Evolutionary conservation across 2,888 invertebrate species (phyloP).

Genomic region (Heliconius aoede): DNA sequence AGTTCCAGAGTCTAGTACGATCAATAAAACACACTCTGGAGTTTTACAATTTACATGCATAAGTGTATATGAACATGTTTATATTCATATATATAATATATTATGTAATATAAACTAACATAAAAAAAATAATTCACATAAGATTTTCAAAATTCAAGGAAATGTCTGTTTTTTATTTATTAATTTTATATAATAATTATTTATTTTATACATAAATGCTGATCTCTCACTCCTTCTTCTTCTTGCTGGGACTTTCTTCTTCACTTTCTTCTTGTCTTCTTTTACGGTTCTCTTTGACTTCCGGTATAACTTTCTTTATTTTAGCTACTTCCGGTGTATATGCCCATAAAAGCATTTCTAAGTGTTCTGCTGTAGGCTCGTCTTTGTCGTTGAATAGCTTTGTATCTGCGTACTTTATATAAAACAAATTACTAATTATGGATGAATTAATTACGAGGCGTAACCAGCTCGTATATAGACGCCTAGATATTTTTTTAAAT

Average conservation of each 20-base stretch:
- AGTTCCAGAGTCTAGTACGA: no score
- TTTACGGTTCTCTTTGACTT: slow-evolving; percentile 54
- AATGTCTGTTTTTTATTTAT: no score
- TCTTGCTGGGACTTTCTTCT: slow-evolving; percentile 65
- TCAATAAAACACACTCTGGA: no score
- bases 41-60: no score
- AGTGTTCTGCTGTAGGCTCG: slow-evolving; percentile 87
- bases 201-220: not conserved
- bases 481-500: no score
- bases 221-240: slow-evolving; percentile 59
- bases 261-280: slow-evolving; percentile 62
- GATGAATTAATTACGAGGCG: no score
- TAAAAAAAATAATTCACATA: not conserved
- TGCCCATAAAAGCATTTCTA: slow-evolving; percentile 89
- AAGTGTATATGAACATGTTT: no score
- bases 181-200: not conserved
- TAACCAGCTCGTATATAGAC: no score
- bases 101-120: not conserved
- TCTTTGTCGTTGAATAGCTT: slow-evolving; percentile 86
- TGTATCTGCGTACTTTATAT: slow-evolving; percentile 83
- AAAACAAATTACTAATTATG: slow-evolving; percentile 35
- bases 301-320: slow-evolving; percentile 82
- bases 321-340: slow-evolving; percentile 88
- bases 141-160: no score
- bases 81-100: not conserved